phyloP scores from a whole-genome alignment of 2,888 invertebrate species.

The Nudaria mundana region DNA sequence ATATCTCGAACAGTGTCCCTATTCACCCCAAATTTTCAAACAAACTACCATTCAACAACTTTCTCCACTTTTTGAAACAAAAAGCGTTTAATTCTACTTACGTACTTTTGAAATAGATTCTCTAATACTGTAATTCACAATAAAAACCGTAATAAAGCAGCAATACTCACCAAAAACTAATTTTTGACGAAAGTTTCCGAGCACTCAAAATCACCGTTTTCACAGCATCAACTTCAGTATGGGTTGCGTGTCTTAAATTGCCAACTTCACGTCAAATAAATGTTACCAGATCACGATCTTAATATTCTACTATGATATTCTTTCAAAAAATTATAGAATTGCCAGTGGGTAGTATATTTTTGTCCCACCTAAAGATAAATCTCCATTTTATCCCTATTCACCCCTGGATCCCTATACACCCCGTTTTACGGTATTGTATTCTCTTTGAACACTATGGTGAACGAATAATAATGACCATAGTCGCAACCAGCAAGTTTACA shows the following conservation, averaged over 20 bases:
- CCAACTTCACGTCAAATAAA: constrained; percentile 1
- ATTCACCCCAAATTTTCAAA: neutral
- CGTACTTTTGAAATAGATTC: neutral
- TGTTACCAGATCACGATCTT: neutral
- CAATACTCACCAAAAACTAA: neutral
- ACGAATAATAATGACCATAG: no score
- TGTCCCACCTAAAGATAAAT: neutral
- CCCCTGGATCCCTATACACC: neutral
- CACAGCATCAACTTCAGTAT: constrained; percentile 1
- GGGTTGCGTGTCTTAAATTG: neutral
- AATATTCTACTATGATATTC: constrained; percentile 2
- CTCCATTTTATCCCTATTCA: constrained; percentile 2
- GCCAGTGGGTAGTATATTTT: neutral
- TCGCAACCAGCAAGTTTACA: no score
- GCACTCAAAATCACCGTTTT: neutral
- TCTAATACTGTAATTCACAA: neutral
- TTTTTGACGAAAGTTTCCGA: constrained; percentile 1
- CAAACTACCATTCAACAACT: neutral
- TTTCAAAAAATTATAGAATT: neutral
- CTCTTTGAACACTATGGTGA: no score
- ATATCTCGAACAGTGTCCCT: neutral
- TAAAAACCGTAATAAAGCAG: neutral
- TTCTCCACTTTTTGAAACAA: neutral
- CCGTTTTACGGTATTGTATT: constrained; percentile 4
- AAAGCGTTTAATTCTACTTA: constrained; percentile 1